phyloP scores from a whole-genome alignment of 2,113 vertebrate genomes.

The Eptatretus burgeri region DNA sequence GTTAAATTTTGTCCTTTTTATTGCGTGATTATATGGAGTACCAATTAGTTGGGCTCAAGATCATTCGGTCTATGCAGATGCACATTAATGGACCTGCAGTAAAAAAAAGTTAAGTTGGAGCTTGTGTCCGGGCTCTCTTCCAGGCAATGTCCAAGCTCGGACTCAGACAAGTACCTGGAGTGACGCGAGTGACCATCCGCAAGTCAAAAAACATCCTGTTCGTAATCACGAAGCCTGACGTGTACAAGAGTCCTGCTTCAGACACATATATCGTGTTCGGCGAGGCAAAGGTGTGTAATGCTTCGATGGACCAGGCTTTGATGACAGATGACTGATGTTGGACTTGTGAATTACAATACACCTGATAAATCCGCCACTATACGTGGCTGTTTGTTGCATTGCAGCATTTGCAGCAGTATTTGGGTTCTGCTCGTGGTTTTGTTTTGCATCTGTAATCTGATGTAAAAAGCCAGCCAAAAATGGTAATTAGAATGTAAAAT shows the following conservation, averaged over 20 bases:
- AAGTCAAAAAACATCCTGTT: slow-evolving; percentile 98
- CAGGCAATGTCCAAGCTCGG: slow-evolving; percentile 96
- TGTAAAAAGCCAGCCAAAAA: no score
- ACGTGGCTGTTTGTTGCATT: no score
- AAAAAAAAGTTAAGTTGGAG: neutral
- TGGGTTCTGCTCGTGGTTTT: no score
- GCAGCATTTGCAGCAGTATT: no score
- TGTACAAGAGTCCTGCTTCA: slow-evolving; percentile 92
- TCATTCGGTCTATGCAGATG: no score
- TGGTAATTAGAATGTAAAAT: no score
- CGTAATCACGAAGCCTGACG: slow-evolving; percentile 94
- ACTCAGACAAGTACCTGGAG: slow-evolving; percentile 82
- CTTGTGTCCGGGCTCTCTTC: neutral
- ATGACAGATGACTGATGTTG: no score
- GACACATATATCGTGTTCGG: slow-evolving; percentile 97
- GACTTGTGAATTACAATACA: no score
- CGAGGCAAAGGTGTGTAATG: slow-evolving; percentile 46
- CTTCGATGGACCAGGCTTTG: no score
- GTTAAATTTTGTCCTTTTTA: neutral
- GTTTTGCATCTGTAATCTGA: no score
- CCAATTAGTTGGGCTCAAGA: neutral
- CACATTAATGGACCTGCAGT: no score
- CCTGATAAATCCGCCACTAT: no score
- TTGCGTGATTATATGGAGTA: neutral
- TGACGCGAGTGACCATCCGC: slow-evolving; percentile 85